Base-by-base conservation (phyloP, 2,888 invertebrate genomes). In the Beris morrisii region DNA sequence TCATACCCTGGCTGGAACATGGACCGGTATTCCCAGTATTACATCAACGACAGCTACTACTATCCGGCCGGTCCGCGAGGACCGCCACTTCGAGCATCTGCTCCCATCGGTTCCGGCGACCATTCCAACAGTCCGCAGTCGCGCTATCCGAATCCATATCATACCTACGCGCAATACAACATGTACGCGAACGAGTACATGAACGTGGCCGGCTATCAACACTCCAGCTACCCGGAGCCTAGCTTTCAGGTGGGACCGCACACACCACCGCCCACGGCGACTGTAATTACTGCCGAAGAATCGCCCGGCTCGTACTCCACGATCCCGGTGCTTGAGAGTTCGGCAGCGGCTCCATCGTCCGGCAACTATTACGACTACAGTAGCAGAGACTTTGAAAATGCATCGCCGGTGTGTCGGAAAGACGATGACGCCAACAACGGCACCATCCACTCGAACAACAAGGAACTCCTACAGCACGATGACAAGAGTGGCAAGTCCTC, bases 111-210 rank as follows among this genome's bases (percentile, higher is more conserved):
- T 28, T 7, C 44, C 9, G 59, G 38, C 15, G 50, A 61, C 9
- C 50, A 61, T 11, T 5, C 45, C 30, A 45, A 28, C 5, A 28
- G 11, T 11, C 6, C 9, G 11, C 32, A 31, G 5, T 15, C 31
- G 11, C 48, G 63, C 28, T 64, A 64, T 46, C 54, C 55, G 1
- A 31, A 6, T 7, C 13, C 48, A 6, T 64, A 64, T 53, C 38
- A 55, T n/a, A 54, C 30, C 9, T 64, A 64, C 13, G 12, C 55
- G 30, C 38, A 46, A 4, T 64, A 64, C 64, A 64, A 64, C 32
- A 13, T 56, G 12, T 77, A 76, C 45, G 71, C 74, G 4, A 71
- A 72, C 28, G 75, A 77, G 50, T 76, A 77, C 61, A 70, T 72
- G 57, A 69, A 64, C 67, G 59, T 64, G 22, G 12, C 30, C 31